Percentiles rank a stretch among this genome's conserved stretches.
Evolutionary conservation across 2,888 invertebrate species (phyloP).

Genomic region (Perdita meconis): DNA sequence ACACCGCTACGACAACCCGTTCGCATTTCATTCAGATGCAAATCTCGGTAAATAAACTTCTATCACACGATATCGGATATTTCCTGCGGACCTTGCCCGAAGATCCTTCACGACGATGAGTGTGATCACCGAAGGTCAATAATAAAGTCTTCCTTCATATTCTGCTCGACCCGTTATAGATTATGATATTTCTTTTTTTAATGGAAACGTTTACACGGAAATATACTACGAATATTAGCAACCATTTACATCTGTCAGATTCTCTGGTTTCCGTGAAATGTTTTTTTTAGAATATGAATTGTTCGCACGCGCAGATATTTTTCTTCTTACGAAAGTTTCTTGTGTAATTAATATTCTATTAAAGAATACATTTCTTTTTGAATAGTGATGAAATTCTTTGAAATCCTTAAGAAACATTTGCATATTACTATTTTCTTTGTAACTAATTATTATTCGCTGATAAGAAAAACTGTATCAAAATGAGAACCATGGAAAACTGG

Average conservation of each 20-base stretch:
- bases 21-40: conserved; percentile 67
- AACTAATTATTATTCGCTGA: conserved; percentile 23
- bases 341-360: conserved; percentile 23
- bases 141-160: conserved; percentile 46
- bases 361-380: background rate
- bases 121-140: conserved; percentile 52
- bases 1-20: conserved; percentile 30
- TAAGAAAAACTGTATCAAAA: conserved; percentile 34
- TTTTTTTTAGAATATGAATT: conserved; percentile 17
- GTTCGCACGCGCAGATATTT: background rate
- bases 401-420: background rate
- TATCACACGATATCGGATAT: conserved; percentile 59
- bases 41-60: conserved; percentile 57
- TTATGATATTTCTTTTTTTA: conserved; percentile 20
- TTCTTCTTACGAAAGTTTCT: conserved; percentile 17
- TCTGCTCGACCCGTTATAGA: conserved; percentile 27
- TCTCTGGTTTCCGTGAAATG: conserved; percentile 10
- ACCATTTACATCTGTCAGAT: conserved; percentile 37
- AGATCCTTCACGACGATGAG: conserved; percentile 41
- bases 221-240: background rate
- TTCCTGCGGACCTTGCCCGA: conserved; percentile 51
- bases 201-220: background rate
- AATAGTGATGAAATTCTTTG: background rate
- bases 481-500: conserved; percentile 51
- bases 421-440: background rate